These are phyloP conservation scores for Spilogale gracilis DNA, from an alignment of 2,113 vertebrate species.

Conservation along the genomic window DNA sequence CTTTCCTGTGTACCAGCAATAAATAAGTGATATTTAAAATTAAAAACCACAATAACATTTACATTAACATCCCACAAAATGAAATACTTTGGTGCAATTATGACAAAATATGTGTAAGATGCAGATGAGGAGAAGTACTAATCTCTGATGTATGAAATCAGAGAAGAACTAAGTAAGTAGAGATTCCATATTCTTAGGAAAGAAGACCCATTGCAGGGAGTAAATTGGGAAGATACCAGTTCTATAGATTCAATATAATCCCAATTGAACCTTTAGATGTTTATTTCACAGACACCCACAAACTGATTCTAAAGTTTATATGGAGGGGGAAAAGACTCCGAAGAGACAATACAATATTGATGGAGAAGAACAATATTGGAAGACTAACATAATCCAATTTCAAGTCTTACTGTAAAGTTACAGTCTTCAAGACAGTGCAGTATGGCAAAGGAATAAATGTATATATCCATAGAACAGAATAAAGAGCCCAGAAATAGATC, in stretches of 20 bases:
- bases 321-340: not conserved
- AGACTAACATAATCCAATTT: not conserved
- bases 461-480: not conserved
- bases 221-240: not conserved
- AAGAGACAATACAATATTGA: not conserved
- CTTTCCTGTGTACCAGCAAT: not conserved
- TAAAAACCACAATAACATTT: not conserved
- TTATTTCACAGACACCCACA: not conserved
- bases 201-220: not conserved
- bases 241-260: not conserved
- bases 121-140: not conserved
- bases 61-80: not conserved
- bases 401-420: not conserved
- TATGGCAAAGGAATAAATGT: not conserved
- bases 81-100: not conserved
- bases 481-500: not conserved
- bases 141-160: not conserved
- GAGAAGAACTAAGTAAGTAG: not conserved
- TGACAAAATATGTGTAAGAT: not conserved
- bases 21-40: not conserved
- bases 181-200: not conserved
- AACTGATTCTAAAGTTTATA: not conserved
- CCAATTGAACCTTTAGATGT: not conserved
- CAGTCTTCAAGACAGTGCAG: not conserved
- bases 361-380: not conserved